Conservation (phyloP, 1,140 invertebrate genomes). For the Proctacanthus coquilletti region DNA sequence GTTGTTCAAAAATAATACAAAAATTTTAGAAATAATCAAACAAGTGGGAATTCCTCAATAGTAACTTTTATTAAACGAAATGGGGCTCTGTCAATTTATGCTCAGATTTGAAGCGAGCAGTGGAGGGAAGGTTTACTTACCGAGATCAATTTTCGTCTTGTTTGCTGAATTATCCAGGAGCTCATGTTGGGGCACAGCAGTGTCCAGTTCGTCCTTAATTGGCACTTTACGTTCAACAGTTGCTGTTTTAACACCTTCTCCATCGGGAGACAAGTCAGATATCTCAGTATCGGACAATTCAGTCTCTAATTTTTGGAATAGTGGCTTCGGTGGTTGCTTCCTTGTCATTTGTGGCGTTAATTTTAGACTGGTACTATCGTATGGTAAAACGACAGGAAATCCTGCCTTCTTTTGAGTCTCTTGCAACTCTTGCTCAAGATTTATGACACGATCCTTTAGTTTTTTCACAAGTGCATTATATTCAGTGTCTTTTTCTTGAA, state of each 20-base stretch:
- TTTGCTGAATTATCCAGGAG: constrained; percentile 74
- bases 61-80: no score
- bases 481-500: constrained; percentile 75
- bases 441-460: constrained; percentile 61
- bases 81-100: no score
- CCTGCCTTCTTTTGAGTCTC: constrained; percentile 78
- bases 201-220: constrained; percentile 66
- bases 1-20: no score
- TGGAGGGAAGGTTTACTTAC: no score
- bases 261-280: constrained; percentile 51
- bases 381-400: constrained; percentile 64
- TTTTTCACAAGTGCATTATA: constrained; percentile 76
- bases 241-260: constrained; percentile 51
- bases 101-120: no score
- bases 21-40: no score
- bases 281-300: constrained; percentile 56
- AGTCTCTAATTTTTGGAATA: constrained; percentile 44
- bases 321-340: constrained; percentile 49
- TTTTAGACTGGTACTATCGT: constrained; percentile 54
- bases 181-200: constrained; percentile 67
- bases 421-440: constrained; percentile 41
- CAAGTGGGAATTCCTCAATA: no score
- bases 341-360: constrained; percentile 58
- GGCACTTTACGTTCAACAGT: constrained; percentile 58
- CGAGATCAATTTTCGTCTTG: constrained; percentile 75